phyloP scores from a whole-genome alignment of 2,888 invertebrate species.

The Drosophila cracens region DNA sequence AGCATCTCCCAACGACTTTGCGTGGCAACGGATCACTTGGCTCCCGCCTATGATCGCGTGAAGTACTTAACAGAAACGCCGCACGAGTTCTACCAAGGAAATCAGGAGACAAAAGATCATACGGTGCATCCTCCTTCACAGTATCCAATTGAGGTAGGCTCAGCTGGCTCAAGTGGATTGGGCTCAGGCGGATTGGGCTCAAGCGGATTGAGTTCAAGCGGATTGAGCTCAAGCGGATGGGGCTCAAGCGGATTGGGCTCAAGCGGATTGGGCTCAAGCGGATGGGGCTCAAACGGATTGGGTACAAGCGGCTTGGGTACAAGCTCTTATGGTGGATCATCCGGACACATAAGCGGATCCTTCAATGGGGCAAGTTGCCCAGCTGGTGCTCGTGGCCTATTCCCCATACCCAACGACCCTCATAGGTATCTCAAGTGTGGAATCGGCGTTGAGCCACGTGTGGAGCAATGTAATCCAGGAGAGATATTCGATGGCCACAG shows the following conservation, averaged over 20 bases:
- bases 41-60: conserved; percentile 81
- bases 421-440: conserved; percentile 82
- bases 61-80: conserved; percentile 69
- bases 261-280: too few species aligned
- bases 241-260: too few species aligned
- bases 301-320: not conserved
- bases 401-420: conserved; percentile 87
- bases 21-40: conserved; percentile 87
- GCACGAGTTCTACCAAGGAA: conserved; percentile 54
- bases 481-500: conserved; percentile 87
- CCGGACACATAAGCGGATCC: not conserved
- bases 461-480: conserved; percentile 87
- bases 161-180: conserved; percentile 5
- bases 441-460: conserved; percentile 85
- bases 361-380: conserved; percentile 81
- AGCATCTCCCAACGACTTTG: conserved; percentile 86
- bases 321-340: not conserved
- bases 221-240: too few species aligned
- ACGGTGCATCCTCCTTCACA: not conserved
- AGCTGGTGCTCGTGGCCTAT: conserved; percentile 85
- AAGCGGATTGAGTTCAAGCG: too few species aligned
- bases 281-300: too few species aligned
- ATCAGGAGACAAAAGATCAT: not conserved
- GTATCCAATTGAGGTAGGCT: not conserved
- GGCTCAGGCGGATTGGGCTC: too few species aligned